phyloP scores from a whole-genome alignment of 2,797 vertebrate genomes.

The Neosalanx taihuensis region DNA sequence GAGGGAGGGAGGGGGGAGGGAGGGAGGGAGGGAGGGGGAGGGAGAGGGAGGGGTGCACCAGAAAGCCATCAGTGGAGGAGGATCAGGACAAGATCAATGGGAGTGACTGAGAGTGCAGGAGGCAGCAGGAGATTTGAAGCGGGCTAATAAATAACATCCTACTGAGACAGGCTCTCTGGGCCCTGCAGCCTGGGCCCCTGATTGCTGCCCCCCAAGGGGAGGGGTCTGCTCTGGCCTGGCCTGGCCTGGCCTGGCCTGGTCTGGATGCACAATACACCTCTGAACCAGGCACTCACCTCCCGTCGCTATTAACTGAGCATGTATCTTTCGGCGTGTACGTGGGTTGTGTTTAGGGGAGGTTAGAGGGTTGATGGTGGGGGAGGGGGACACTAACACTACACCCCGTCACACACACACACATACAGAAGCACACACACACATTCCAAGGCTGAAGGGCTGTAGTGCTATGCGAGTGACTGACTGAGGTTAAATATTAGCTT shows the following conservation, averaged over 20 bases:
- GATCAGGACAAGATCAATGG: constrained; percentile 74
- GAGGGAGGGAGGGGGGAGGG: not conserved
- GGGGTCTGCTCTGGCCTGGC: constrained; percentile 4
- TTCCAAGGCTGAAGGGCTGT: constrained; percentile 16
- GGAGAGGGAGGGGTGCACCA: constrained; percentile 13
- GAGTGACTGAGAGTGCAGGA: constrained; percentile 70
- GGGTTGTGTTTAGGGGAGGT: constrained; percentile 69
- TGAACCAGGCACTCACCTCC: constrained; percentile 61
- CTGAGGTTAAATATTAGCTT: constrained; percentile 52
- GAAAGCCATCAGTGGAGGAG: constrained; percentile 46
- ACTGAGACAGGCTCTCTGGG: constrained; percentile 58
- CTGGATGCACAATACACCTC: constrained; percentile 61
- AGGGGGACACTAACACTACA: not conserved
- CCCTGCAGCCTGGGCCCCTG: constrained; percentile 53
- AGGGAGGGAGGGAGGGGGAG: constrained; percentile 2
- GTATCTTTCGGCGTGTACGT: constrained; percentile 69
- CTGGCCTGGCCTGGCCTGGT: constrained; percentile 15
- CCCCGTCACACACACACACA: too few relatives aligned
- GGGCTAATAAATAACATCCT: constrained; percentile 79
- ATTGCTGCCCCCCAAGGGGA: constrained; percentile 53
- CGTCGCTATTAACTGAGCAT: constrained; percentile 72
- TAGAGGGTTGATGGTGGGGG: constrained; percentile 40
- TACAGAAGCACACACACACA: too few relatives aligned
- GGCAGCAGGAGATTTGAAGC: constrained; percentile 73
- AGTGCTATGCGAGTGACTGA: constrained; percentile 9